Conservation (phyloP, 1,140 invertebrate species). For the Rhopalosiphum padi region DNA sequence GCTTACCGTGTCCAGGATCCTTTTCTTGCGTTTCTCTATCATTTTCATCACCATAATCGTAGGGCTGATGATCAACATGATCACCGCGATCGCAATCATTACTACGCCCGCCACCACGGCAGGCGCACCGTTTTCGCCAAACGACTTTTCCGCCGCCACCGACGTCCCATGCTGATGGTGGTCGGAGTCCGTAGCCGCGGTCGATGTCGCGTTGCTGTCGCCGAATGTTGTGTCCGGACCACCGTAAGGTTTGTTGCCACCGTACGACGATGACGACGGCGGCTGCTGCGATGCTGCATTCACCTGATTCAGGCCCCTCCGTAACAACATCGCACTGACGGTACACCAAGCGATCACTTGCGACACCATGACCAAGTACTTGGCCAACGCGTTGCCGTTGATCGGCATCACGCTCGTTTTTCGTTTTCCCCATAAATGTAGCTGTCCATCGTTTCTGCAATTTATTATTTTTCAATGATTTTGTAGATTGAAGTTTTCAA, state of each 20-base stretch:
- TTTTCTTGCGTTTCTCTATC: slow-evolving; percentile 25
- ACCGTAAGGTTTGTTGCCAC: not conserved
- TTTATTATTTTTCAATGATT: not conserved
- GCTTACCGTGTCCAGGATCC: not conserved
- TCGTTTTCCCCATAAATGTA: not conserved
- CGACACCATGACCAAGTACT: slow-evolving; percentile 49
- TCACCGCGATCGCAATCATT: slow-evolving; percentile 49
- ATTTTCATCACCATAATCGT: slow-evolving; percentile 53
- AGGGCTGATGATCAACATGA: slow-evolving; percentile 50
- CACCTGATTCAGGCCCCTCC: slow-evolving; percentile 31
- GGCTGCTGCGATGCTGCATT: not conserved
- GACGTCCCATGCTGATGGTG: not conserved
- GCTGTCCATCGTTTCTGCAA: not conserved
- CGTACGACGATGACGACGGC: not conserved
- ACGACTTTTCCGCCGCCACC: not conserved
- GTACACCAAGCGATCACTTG: slow-evolving; percentile 53
- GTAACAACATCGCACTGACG: slow-evolving; percentile 44
- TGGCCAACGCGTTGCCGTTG: slow-evolving; percentile 41
- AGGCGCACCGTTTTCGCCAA: not conserved
- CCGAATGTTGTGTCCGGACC: not conserved
- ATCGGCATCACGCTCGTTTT: slow-evolving; percentile 32
- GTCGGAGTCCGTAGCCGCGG: not conserved
- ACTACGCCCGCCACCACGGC: slow-evolving; percentile 42
- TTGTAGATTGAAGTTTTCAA: not conserved
- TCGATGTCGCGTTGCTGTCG: not conserved